These are phyloP conservation scores for Cygnus atratus DNA, from an alignment of 2,113 vertebrate species.

Conservation along the genomic window DNA sequence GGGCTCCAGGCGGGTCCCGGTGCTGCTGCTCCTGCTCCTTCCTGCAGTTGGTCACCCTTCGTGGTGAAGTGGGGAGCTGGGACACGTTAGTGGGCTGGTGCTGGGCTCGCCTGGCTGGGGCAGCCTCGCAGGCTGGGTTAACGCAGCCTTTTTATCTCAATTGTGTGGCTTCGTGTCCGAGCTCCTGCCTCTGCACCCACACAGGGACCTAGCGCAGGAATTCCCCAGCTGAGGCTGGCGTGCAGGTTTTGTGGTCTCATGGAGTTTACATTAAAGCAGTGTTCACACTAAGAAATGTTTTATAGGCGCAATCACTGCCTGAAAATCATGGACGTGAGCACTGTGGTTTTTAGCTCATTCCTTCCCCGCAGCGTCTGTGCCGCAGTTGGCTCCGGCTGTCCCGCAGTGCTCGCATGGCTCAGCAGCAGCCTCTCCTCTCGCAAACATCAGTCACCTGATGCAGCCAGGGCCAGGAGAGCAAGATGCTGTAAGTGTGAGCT, in stretches of 20 bases:
- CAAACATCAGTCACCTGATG: accelerated
- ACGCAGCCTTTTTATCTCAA: not conserved
- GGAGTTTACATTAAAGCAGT: not conserved
- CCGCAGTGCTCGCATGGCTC: not conserved
- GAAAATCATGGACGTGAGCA: accelerated
- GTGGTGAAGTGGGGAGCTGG: not conserved
- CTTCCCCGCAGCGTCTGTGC: accelerated
- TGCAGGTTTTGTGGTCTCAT: not conserved
- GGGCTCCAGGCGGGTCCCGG: not conserved
- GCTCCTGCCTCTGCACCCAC: not conserved
- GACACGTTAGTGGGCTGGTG: accelerated
- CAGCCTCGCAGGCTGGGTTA: not conserved
- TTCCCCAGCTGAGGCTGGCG: not conserved
- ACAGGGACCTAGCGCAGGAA: not conserved
- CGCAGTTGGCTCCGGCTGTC: accelerated
- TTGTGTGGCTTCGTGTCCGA: accelerated
- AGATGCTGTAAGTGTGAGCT: accelerated
- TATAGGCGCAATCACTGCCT: accelerated
- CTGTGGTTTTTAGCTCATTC: not conserved
- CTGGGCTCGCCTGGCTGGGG: accelerated
- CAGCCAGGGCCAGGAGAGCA: not conserved
- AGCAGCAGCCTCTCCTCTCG: accelerated
- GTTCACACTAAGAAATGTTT: not conserved
- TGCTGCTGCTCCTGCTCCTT: not conserved
- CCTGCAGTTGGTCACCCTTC: accelerated